phyloP scores from a whole-genome alignment of 64 coral and sea anemone genomes.

The Cladopsammia gracilis region DNA sequence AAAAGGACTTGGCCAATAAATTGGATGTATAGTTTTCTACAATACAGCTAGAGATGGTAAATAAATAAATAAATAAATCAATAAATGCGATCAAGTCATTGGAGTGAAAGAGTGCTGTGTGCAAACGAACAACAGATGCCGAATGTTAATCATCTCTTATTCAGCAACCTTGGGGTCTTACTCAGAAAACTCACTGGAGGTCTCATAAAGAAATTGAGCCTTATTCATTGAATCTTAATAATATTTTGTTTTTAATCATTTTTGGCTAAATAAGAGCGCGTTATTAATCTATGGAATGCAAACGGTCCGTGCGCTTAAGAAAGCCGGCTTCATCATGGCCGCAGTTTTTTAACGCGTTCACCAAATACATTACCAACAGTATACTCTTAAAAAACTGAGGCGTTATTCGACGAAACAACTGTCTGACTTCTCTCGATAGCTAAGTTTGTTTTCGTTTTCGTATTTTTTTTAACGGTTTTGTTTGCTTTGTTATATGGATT shows the following conservation, averaged over 20 bases:
- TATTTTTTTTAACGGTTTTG: background rate
- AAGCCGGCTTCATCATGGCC: background rate
- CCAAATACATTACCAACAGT: no score
- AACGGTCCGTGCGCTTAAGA: no score
- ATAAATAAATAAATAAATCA: constrained; percentile 36
- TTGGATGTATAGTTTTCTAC: background rate
- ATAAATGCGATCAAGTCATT: background rate
- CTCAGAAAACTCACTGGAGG: background rate
- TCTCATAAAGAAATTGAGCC: background rate
- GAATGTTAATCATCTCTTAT: background rate
- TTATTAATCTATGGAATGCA: constrained; percentile 18
- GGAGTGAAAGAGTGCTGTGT: background rate
- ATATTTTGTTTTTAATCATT: background rate
- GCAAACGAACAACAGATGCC: background rate
- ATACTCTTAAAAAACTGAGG: no score
- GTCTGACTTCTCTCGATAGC: background rate
- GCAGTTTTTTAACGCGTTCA: no score
- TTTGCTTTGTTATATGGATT: background rate
- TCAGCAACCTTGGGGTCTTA: constrained; percentile 23
- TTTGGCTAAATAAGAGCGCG: background rate
- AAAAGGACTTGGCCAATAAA: background rate
- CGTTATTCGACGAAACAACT: no score
- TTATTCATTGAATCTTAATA: background rate
- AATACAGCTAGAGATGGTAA: background rate
- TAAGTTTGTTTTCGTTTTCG: background rate